A percentile compares a stretch with the other conserved stretches of the same genome.
Conservation (phyloP, 1,140 invertebrate genomes). For the Drosophila gunungcola region DNA sequence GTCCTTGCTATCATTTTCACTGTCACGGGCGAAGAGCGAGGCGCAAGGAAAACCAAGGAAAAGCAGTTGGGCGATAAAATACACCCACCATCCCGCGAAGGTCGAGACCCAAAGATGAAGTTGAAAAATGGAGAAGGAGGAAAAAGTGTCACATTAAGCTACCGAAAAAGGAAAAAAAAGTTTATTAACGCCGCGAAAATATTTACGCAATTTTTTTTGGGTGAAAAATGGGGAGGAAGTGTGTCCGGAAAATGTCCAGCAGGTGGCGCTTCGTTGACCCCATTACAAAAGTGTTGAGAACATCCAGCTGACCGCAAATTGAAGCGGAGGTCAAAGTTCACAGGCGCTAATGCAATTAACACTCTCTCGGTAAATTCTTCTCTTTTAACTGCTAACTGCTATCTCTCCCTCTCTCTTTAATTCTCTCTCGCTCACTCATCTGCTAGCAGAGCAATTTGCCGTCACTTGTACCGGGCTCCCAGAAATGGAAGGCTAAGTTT, state of each 20-base stretch:
- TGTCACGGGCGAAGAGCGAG: constrained; percentile 47
- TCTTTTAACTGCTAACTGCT: not conserved
- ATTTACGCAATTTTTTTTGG: constrained; percentile 20
- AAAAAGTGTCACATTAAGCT: constrained; percentile 25
- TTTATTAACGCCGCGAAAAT: constrained; percentile 64
- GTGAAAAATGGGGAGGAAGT: not conserved
- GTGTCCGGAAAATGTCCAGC: not conserved
- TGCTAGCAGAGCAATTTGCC: constrained; percentile 53
- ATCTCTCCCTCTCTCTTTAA: not conserved
- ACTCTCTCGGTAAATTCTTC: constrained; percentile 39
- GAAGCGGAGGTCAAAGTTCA: constrained; percentile 61
- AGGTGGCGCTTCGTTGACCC: constrained; percentile 52
- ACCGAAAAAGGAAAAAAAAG: constrained; percentile 37
- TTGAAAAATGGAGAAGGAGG: constrained; percentile 5
- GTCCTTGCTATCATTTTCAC: constrained; percentile 66
- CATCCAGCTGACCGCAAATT: constrained; percentile 63
- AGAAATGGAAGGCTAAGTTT: constrained; percentile 44
- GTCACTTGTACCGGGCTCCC: constrained; percentile 72
- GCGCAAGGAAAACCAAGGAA: constrained; percentile 16
- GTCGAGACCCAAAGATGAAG: constrained; percentile 15
- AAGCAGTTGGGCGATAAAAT: constrained; percentile 5
- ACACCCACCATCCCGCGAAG: constrained; percentile 10
- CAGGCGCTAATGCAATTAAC: constrained; percentile 70
- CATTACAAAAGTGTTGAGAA: constrained; percentile 70
- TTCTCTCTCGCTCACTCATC: constrained; percentile 21